Evolutionary conservation across 92 coral and sea anemone genomes (phyloP).

Genomic region (Hydrozoanthus gracilis): DNA sequence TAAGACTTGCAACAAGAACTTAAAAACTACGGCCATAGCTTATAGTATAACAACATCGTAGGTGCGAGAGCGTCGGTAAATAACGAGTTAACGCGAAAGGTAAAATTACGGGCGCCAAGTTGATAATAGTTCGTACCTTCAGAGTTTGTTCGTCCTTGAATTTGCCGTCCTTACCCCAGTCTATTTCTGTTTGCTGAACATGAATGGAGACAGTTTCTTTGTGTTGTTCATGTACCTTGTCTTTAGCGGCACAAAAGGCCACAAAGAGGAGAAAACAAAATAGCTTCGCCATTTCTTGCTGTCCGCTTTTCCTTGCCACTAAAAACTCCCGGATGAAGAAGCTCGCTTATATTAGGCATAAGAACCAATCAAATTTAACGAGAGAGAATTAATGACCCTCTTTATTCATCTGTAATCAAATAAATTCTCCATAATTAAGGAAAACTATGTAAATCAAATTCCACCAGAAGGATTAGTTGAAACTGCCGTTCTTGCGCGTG

Average conservation of each 20-base stretch:
- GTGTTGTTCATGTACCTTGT: not conserved
- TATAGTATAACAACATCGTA: no score
- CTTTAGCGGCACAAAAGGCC: constrained; percentile 13
- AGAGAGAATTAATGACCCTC: no score
- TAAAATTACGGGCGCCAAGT: not conserved
- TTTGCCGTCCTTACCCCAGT: constrained; percentile 27
- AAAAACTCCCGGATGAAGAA: not conserved
- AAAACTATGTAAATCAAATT: no score
- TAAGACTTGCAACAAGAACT: no score
- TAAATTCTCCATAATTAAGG: no score
- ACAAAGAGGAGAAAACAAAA: constrained; percentile 39
- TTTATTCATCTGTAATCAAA: no score
- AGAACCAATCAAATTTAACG: no score
- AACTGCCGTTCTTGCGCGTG: no score
- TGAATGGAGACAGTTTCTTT: constrained; percentile 18
- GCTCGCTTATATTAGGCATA: no score
- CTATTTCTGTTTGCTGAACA: constrained; percentile 33
- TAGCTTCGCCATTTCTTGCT: not conserved
- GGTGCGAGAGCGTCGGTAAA: not conserved
- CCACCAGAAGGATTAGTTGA: no score
- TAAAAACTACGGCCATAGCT: no score
- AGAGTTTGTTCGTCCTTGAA: constrained; percentile 34
- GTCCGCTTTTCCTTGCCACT: not conserved
- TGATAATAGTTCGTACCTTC: constrained; percentile 7
- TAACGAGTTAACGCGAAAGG: not conserved